Percentiles rank a stretch among this genome's conserved stretches.
Evolutionary conservation across 2,113 vertebrate species (phyloP).

Genomic region (Tyto alba): DNA sequence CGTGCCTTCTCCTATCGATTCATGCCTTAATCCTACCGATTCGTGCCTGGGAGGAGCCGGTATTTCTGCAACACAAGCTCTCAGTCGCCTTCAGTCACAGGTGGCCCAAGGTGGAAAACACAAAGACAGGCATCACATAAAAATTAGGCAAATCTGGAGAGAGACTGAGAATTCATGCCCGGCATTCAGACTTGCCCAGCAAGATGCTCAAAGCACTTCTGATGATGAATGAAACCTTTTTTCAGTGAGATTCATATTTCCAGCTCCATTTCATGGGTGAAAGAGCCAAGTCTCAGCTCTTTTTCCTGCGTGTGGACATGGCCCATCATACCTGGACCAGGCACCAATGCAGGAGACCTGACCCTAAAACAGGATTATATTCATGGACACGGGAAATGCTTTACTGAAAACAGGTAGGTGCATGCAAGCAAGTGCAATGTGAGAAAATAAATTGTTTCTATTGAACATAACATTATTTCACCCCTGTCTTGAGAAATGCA

Average conservation of each 20-base stretch:
- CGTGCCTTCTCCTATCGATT: background rate
- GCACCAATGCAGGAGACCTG: background rate
- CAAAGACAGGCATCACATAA: fast-evolving
- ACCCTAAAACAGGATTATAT: background rate
- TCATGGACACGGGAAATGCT: background rate
- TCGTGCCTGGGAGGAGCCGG: background rate
- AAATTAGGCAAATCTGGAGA: background rate
- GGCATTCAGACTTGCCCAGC: background rate
- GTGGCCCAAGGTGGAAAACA: background rate
- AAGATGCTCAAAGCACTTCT: background rate
- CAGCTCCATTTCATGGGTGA: background rate
- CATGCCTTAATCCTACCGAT: background rate
- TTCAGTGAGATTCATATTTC: background rate
- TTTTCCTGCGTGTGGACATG: fast-evolving
- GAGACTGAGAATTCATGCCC: background rate
- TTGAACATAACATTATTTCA: background rate
- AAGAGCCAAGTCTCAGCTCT: background rate
- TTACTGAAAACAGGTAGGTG: background rate
- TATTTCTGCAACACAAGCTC: background rate
- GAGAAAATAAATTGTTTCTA: background rate
- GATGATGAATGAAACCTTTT: background rate
- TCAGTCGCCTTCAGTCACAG: background rate
- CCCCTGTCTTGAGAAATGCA: background rate
- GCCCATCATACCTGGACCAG: background rate
- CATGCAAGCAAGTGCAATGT: background rate